Evolutionary conservation across 2,113 vertebrate species (phyloP), one percentile per base, ranked within the genome.

Genomic region (Mystacornis crossleyi): DNA sequence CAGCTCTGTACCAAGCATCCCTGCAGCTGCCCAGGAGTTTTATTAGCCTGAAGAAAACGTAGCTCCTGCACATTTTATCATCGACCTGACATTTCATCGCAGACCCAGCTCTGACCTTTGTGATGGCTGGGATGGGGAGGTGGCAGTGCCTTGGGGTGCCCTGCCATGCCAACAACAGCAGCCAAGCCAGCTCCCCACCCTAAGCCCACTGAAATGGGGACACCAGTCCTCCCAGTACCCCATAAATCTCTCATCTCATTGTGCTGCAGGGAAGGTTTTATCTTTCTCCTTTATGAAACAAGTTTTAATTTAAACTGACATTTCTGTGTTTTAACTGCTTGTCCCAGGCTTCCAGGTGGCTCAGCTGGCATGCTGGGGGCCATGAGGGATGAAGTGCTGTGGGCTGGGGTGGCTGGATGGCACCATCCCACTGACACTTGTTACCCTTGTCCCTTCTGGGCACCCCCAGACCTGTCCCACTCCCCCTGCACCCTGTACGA

Each of bases 111-210:
- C 42, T 80, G 75, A 69, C 78, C n/a, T 65, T 69, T 51, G 0
- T 61, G 89, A 58, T 3, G 8, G 55, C 6, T 3, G 2, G 20
- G 53, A 34, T 2, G 6, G 50, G 66, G 73, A 50, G 24, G 60
- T 0, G 3, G 48, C 11, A 2, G 31, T 84, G 73, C 74, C 61
- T 61, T 77, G 50, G 45, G 67, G 33, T 71, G 33, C 26, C 34
- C 29, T 0, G 0, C 0, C 0, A 61, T 31, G 18, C 47, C 17
- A 43, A 34, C 40, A 70, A 60, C 0, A 0, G 29, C 69, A 64
- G 20, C 28, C 2, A 21, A 74, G 51, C 28, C 43, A 79, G 26
- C 2, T 8, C 34, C 28, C 5, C 8, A 13, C 12, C 47, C 38
- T 8, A 10, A 51, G 6, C 53, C 48, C 24, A 8, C 20, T 53